Percentiles rank a stretch among this genome's conserved stretches.
These are phyloP conservation scores for Lottia scabra DNA, from an alignment of 2,888 invertebrate species.

Conservation along the genomic window DNA sequence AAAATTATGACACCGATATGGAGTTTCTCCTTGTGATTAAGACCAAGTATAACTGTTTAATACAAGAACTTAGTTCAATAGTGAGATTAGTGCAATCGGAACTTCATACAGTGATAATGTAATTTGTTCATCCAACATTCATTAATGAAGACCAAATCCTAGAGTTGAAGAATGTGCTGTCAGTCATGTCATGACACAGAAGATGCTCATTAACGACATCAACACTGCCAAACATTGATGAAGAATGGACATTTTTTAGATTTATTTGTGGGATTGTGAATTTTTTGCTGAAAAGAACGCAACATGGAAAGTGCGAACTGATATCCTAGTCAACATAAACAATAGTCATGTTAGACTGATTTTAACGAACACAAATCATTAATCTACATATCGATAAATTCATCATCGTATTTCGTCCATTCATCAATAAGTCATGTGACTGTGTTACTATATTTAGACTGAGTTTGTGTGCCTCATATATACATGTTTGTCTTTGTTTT, in stretches of 20 bases:
- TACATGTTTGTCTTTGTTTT: neutral
- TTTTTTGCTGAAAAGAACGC: neutral
- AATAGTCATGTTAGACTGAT: neutral
- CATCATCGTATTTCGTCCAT: neutral
- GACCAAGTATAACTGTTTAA: no score
- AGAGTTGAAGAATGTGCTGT: no score
- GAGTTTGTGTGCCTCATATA: neutral
- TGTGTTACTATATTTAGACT: neutral
- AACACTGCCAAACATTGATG: constrained; percentile 1
- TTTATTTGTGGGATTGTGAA: neutral
- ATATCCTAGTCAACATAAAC: constrained; percentile 1
- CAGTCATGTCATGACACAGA: no score
- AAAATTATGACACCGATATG: no score
- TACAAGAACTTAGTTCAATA: no score
- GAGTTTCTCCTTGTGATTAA: no score
- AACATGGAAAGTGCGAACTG: neutral
- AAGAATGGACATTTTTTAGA: neutral
- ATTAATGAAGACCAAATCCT: no score
- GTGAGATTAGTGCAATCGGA: no score
- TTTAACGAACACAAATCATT: neutral
- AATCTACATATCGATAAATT: constrained; percentile 1
- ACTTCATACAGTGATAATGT: no score
- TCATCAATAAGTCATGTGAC: neutral
- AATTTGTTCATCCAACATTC: no score
- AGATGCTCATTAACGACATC: neutral